A percentile compares a stretch with the other conserved stretches of the same genome.
phyloP scores from a whole-genome alignment of 2,797 vertebrate genomes.

The Gastrophryne carolinensis region DNA sequence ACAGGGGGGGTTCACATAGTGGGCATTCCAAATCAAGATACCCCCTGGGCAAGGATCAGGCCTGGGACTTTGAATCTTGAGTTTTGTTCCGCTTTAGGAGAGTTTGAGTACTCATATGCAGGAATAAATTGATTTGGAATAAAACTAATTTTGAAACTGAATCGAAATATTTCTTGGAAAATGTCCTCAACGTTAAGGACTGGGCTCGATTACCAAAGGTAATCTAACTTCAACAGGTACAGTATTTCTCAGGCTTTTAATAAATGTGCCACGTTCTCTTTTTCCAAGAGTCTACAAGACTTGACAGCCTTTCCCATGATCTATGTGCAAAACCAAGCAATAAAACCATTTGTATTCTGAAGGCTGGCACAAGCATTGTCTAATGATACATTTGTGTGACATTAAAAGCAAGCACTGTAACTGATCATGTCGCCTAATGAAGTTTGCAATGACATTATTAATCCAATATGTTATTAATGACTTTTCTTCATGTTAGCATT shows the following conservation, averaged over 20 bases:
- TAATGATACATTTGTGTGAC: slow-evolving; percentile 48
- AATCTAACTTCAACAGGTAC: neutral
- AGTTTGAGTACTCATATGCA: no score
- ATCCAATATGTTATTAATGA: slow-evolving; percentile 49
- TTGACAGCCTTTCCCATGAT: neutral
- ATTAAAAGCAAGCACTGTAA: slow-evolving; percentile 42
- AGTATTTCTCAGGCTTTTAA: neutral
- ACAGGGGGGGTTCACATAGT: no score
- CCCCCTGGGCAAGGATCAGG: no score
- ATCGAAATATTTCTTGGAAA: no score
- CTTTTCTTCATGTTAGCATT: slow-evolving; percentile 29
- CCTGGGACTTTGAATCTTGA: no score
- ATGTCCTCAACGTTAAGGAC: no score
- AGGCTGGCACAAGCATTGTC: neutral
- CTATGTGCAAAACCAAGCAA: neutral
- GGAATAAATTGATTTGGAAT: no score
- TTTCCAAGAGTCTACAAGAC: no score
- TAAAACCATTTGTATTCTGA: slow-evolving; percentile 7
- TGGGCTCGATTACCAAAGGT: no score
- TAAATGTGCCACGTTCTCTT: neutral
- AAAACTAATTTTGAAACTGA: no score
- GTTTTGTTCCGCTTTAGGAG: no score
- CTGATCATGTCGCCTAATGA: slow-evolving; percentile 31
- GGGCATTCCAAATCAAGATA: no score
- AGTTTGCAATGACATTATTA: slow-evolving; percentile 44